Evolutionary conservation across 2,888 invertebrate species (phyloP).

Genomic region (Pandemis cinnamomeana): DNA sequence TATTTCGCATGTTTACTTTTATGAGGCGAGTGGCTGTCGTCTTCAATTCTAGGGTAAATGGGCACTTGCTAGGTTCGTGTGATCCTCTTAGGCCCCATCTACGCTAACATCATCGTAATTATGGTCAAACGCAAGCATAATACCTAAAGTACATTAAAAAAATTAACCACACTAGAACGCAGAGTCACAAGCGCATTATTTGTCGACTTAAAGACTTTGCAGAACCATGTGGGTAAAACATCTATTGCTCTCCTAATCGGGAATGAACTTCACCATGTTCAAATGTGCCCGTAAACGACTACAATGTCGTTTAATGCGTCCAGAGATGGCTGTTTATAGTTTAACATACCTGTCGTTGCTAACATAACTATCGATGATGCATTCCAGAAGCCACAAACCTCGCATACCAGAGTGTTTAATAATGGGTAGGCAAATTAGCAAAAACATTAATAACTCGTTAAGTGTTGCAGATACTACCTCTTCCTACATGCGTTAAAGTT

Average conservation of each 20-base stretch:
- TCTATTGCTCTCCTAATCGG: constrained; percentile 19
- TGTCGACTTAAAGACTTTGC: background rate
- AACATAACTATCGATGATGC: background rate
- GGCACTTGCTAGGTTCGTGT: no score
- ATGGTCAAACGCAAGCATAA: no score
- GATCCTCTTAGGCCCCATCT: no score
- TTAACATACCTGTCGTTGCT: background rate
- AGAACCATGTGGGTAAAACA: background rate
- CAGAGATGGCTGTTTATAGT: constrained; percentile 13
- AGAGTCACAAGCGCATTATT: no score
- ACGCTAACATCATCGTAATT: no score
- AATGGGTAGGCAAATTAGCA: background rate
- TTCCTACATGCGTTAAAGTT: background rate
- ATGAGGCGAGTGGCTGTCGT: no score
- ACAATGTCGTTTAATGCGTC: constrained; percentile 18
- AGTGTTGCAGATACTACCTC: background rate
- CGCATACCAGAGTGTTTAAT: background rate
- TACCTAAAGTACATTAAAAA: no score
- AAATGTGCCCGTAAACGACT: constrained; percentile 16
- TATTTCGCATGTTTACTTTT: no score
- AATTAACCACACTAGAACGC: no score
- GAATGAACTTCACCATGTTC: constrained; percentile 16
- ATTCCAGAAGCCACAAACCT: background rate
- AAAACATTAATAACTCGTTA: constrained; percentile 3
- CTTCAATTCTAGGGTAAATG: no score